A percentile compares a stretch with the other conserved stretches of the same genome.
phyloP scores from a whole-genome alignment of 2,888 invertebrate species.

The Ormyrus pomaceus region DNA sequence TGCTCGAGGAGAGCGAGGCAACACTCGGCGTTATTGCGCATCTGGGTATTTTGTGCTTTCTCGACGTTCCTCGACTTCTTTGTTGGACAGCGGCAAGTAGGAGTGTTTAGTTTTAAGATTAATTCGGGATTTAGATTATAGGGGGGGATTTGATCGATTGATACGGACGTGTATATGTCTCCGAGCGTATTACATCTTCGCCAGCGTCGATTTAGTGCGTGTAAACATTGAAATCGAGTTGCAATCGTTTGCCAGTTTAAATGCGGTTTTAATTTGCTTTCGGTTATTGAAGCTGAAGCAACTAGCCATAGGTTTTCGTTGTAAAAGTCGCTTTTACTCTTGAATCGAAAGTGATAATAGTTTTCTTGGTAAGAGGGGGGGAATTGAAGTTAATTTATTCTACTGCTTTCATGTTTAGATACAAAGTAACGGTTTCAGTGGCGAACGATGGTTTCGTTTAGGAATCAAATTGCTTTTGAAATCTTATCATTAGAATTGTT shows the following conservation, averaged over 20 bases:
- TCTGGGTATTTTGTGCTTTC: no score
- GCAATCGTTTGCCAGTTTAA: no score
- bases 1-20: no score
- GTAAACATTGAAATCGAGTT: no score
- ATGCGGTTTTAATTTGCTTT: background rate
- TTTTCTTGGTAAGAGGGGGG: background rate
- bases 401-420: background rate
- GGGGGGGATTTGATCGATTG: conserved; percentile 18
- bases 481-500: no score
- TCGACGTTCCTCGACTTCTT: no score
- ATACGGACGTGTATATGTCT: background rate
- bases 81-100: background rate
- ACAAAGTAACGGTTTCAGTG: background rate
- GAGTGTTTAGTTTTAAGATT: background rate
- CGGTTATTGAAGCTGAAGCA: background rate
- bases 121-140: conserved; percentile 20
- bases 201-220: no score
- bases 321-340: conserved; percentile 1
- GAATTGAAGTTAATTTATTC: background rate
- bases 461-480: background rate
- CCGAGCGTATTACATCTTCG: no score
- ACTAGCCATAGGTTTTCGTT: background rate
- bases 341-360: background rate
- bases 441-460: background rate
- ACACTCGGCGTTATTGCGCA: no score